These are phyloP conservation scores for Hirundichthys speculiger DNA, from an alignment of 2,113 vertebrate species.

Conservation along the genomic window DNA sequence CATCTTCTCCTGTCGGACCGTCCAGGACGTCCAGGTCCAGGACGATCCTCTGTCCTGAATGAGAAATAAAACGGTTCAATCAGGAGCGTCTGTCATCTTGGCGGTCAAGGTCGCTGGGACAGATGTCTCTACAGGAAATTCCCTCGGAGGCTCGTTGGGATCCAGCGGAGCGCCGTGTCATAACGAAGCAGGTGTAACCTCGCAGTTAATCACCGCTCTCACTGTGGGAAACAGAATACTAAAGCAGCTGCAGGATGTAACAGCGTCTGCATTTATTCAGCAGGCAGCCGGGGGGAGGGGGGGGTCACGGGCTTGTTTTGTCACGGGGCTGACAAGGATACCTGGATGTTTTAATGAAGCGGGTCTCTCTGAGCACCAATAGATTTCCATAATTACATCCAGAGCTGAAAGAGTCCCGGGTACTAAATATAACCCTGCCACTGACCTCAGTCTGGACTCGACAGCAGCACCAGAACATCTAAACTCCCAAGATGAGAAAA, in stretches of 20 bases:
- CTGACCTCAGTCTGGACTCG: too few species aligned
- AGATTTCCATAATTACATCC: slow-evolving; percentile 54
- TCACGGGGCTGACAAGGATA: slow-evolving; percentile 38
- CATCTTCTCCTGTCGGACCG: too few species aligned
- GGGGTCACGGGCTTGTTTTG: slow-evolving; percentile 34
- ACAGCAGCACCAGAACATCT: too few species aligned
- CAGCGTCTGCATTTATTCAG: slow-evolving; percentile 29
- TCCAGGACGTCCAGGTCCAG: too few species aligned
- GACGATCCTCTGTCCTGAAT: too few species aligned
- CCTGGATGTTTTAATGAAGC: slow-evolving; percentile 56
- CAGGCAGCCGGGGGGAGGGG: slow-evolving; percentile 8
- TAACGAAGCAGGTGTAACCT: not conserved
- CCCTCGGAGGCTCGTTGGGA: not conserved
- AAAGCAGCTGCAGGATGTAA: slow-evolving; percentile 10
- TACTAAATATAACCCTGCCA: too few species aligned
- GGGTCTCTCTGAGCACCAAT: slow-evolving; percentile 10
- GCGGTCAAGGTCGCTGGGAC: too few species aligned
- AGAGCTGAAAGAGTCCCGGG: slow-evolving; percentile 16
- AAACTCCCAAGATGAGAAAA: too few species aligned
- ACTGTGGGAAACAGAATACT: slow-evolving; percentile 3
- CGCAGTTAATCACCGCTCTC: slow-evolving; percentile 1
- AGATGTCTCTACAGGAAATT: not conserved
- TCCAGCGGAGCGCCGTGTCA: not conserved
- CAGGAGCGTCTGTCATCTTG: too few species aligned
- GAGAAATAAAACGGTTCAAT: too few species aligned